phyloP scores from a whole-genome alignment of 2,797 vertebrate species.

The Malacoraja senta region DNA sequence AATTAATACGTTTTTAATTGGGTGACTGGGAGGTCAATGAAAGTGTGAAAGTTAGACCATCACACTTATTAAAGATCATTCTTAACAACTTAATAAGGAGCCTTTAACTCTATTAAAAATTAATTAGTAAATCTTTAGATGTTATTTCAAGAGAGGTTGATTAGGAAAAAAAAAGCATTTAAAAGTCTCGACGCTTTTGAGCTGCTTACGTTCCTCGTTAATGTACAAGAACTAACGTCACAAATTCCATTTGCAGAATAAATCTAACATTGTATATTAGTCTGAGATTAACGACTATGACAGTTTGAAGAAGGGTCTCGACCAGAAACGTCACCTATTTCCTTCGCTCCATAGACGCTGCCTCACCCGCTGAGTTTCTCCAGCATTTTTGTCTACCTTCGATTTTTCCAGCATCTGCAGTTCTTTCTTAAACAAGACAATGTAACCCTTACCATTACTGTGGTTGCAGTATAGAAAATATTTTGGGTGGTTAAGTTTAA shows the following conservation, averaged over 20 bases:
- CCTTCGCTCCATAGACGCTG: too few species aligned
- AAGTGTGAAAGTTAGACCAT: neutral
- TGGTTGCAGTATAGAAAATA: neutral
- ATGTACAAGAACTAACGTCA: neutral
- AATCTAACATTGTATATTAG: neutral
- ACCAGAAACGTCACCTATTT: too few species aligned
- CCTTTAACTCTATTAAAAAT: neutral
- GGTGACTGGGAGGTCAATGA: neutral
- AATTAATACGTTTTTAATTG: neutral
- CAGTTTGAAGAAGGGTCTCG: too few species aligned
- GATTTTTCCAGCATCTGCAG: too few species aligned
- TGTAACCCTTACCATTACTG: neutral
- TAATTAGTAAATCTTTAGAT: neutral
- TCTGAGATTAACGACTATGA: neutral
- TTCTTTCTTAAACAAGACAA: too few species aligned
- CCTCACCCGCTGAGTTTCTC: too few species aligned
- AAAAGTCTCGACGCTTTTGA: neutral
- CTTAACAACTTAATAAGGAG: neutral
- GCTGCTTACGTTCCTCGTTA: neutral
- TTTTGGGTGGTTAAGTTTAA: neutral
- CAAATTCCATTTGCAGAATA: neutral
- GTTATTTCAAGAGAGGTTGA: neutral
- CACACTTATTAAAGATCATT: neutral
- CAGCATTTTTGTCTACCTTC: too few species aligned
- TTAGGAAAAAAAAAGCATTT: neutral